Evolutionary conservation across 2,797 vertebrate genomes (phyloP).

Genomic region (Artibeus lituratus): DNA sequence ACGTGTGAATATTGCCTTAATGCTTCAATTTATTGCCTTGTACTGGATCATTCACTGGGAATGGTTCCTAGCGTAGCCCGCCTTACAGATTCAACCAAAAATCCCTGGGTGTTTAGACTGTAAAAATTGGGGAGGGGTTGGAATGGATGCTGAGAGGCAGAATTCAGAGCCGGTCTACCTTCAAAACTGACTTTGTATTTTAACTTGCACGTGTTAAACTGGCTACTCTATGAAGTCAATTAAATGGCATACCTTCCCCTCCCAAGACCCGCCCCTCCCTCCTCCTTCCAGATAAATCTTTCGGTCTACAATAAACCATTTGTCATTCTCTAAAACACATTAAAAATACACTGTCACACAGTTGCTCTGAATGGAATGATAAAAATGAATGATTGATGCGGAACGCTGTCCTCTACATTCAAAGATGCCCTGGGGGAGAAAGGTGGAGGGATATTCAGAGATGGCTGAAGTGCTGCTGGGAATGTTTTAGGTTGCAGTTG

Average conservation of each 20-base stretch:
- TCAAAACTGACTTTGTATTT: neutral
- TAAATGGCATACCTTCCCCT: neutral
- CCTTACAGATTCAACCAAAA: neutral
- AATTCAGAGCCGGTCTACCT: neutral
- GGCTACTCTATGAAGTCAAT: neutral
- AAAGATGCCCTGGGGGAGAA: neutral
- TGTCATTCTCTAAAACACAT: neutral
- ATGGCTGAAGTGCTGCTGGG: neutral
- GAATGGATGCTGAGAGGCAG: neutral
- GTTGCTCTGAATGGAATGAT: neutral
- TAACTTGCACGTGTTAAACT: neutral
- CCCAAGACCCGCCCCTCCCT: neutral
- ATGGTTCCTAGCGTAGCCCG: neutral
- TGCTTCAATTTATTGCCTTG: neutral
- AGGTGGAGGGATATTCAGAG: neutral
- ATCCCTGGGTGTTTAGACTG: neutral
- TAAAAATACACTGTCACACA: neutral
- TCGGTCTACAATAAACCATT: neutral
- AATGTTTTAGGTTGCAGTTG: neutral
- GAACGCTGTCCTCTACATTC: neutral
- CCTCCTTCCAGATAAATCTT: neutral
- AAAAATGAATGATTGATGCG: neutral
- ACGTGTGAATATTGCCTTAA: neutral
- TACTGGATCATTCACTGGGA: neutral
- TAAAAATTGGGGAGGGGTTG: neutral